Evolutionary conservation across 2,888 invertebrate genomes (phyloP).

Genomic region (Aricia artaxerxes): DNA sequence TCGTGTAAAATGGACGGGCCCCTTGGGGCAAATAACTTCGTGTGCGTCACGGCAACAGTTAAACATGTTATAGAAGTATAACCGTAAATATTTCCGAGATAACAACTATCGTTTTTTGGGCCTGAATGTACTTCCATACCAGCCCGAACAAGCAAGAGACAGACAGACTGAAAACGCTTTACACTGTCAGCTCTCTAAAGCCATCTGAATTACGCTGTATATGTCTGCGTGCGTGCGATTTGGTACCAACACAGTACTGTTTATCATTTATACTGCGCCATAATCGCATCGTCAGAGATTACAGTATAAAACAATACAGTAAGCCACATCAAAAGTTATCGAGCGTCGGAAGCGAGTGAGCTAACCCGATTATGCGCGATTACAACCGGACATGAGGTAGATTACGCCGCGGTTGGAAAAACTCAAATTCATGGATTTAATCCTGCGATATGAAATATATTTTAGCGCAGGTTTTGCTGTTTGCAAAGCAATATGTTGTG

Average conservation of each 20-base stretch:
- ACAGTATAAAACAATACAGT: not conserved
- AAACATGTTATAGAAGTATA: too few species aligned
- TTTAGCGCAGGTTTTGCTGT: not conserved
- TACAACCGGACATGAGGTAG: not conserved
- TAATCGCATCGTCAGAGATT: not conserved
- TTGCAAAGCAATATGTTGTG: too few species aligned
- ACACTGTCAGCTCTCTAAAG: not conserved
- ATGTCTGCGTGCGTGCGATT: not conserved
- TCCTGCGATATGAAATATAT: not conserved
- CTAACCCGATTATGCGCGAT: conserved; percentile 6
- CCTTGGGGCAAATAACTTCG: too few species aligned
- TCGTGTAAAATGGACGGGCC: too few species aligned
- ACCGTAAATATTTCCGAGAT: too few species aligned
- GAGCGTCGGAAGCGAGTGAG: not conserved
- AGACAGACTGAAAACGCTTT: not conserved
- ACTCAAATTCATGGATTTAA: not conserved
- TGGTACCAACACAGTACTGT: not conserved
- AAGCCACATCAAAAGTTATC: conserved; percentile 5
- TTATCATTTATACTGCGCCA: not conserved
- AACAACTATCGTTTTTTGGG: too few species aligned
- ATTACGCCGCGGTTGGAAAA: not conserved
- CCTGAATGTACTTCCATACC: too few species aligned
- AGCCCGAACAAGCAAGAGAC: not conserved
- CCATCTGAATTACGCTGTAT: not conserved
- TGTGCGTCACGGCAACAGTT: too few species aligned